Percentiles rank a stretch among this genome's conserved stretches.
These are phyloP conservation scores for Helleia helle DNA, from an alignment of 2,888 invertebrate species.

Conservation along the genomic window DNA sequence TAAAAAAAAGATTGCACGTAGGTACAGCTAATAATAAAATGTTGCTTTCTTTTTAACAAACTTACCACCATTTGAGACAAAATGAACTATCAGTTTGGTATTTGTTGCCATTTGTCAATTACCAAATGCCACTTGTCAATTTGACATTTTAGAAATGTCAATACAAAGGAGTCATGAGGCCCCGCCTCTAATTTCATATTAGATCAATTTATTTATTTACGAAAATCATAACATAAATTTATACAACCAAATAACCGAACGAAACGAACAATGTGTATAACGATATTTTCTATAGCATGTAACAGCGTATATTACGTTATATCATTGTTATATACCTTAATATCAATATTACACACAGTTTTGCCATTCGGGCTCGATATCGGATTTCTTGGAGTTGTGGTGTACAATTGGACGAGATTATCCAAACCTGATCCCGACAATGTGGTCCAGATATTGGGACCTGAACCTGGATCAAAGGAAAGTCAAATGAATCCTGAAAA, in stretches of 20 bases:
- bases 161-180: constrained; percentile 19
- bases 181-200: constrained; percentile 18
- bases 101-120: too few relatives aligned
- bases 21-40: too few relatives aligned
- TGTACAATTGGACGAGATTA: constrained; percentile 48
- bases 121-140: too few relatives aligned
- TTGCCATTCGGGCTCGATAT: constrained; percentile 55
- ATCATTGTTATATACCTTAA: constrained; percentile 33
- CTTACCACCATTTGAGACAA: too few relatives aligned
- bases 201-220: constrained; percentile 42
- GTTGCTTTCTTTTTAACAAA: too few relatives aligned
- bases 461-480: constrained; percentile 58
- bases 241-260: constrained; percentile 32
- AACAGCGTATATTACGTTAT: constrained; percentile 37
- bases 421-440: constrained; percentile 48
- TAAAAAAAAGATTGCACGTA: too few relatives aligned
- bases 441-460: constrained; percentile 68
- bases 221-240: constrained; percentile 38
- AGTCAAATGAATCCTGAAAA: constrained; percentile 50
- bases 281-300: constrained; percentile 33
- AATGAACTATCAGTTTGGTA: too few relatives aligned
- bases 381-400: constrained; percentile 42
- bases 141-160: too few relatives aligned
- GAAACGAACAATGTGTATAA: constrained; percentile 51
- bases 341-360: constrained; percentile 48